These are phyloP conservation scores for Chaetogeoica ovagalla DNA, from an alignment of 2,888 invertebrate species.

Conservation along the genomic window DNA sequence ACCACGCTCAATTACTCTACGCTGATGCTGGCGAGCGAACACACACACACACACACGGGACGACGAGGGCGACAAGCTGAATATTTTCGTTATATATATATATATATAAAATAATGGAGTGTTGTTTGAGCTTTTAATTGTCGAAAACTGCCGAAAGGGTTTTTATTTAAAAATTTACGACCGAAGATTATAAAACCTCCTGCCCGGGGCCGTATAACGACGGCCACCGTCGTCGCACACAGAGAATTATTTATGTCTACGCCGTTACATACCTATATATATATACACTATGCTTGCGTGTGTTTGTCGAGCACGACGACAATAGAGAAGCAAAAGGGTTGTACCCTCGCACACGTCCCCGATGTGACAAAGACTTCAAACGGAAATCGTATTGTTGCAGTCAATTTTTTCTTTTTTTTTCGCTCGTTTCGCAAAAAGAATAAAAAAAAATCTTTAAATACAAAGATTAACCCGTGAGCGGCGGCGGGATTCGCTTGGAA, in stretches of 20 bases:
- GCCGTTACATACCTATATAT: not conserved
- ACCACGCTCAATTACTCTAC: conserved; percentile 28
- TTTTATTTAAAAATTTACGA: conserved; percentile 50
- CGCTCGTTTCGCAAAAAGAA: not conserved
- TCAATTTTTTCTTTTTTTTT: conserved; percentile 34
- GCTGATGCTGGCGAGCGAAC: not conserved
- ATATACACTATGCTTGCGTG: not conserved
- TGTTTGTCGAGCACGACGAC: conserved; percentile 1
- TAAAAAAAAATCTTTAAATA: conserved; percentile 12
- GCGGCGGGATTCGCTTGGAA: conserved; percentile 40
- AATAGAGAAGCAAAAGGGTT: conserved; percentile 48
- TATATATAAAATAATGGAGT: not conserved
- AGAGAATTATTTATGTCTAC: conserved; percentile 47
- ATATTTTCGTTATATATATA: too few species aligned
- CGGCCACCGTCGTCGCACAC: conserved; percentile 16
- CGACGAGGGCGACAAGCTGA: not conserved
- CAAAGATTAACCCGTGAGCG: conserved; percentile 11
- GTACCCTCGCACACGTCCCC: conserved; percentile 18
- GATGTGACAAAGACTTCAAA: conserved; percentile 49
- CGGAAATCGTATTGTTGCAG: conserved; percentile 46
- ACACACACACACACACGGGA: not conserved
- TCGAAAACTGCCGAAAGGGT: conserved; percentile 31
- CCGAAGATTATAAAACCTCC: conserved; percentile 39
- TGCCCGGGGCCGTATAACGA: conserved; percentile 4
- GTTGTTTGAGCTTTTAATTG: conserved; percentile 52